Conservation (phyloP, 2,888 invertebrate species). For the Ceriagrion tenellum region DNA sequence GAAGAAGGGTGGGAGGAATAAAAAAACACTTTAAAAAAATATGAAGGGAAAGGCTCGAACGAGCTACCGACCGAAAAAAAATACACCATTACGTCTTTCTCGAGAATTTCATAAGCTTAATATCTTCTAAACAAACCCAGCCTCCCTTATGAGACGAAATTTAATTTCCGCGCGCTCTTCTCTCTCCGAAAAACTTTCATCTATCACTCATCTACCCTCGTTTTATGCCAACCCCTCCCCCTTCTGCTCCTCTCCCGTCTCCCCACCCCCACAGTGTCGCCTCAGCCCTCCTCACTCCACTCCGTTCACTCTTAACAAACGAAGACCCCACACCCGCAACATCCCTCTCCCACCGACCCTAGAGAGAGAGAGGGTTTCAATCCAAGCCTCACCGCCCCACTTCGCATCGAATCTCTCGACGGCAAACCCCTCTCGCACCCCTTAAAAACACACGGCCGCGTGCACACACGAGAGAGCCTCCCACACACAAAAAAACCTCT, state of each 20-base stretch:
- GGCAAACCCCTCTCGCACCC: not conserved
- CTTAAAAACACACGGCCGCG: not conserved
- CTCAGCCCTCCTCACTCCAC: no score
- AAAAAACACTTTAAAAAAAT: not conserved
- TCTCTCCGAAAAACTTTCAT: constrained; percentile 51
- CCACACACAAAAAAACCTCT: constrained; percentile 27
- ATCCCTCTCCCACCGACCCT: no score
- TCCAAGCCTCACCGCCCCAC: no score
- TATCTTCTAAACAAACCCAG: constrained; percentile 42
- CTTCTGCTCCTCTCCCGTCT: not conserved
- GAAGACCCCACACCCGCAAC: no score
- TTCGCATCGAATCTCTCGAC: not conserved
- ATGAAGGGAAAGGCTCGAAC: not conserved
- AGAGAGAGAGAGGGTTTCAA: no score
- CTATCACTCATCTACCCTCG: constrained; percentile 52
- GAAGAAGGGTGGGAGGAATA: not conserved
- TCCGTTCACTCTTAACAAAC: no score
- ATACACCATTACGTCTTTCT: constrained; percentile 33
- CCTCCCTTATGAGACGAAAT: constrained; percentile 48
- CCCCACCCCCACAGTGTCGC: not conserved
- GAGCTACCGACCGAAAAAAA: not conserved
- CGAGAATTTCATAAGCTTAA: constrained; percentile 43
- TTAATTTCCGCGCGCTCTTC: constrained; percentile 60
- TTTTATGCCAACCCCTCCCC: not conserved
- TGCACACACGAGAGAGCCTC: not conserved